Percentiles rank a stretch among this genome's conserved stretches.
These are phyloP conservation scores for Drosophila eugracilis DNA, from an alignment of 1,140 invertebrate species.

Conservation along the genomic window DNA sequence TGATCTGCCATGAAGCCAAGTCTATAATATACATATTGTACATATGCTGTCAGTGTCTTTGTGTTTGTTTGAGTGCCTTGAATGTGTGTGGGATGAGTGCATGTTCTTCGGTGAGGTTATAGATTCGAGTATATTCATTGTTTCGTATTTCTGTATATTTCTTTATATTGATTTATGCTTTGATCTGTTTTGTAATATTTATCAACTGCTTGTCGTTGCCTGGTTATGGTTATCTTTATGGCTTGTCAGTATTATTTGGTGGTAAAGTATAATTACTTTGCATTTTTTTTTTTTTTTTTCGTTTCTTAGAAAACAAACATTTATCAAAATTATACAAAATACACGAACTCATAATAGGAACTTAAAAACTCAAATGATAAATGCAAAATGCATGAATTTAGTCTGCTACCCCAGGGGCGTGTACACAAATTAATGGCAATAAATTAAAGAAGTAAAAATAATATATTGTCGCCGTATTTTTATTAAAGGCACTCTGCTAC, in stretches of 20 bases:
- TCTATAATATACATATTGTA: slow-evolving; percentile 22
- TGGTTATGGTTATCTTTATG: slow-evolving; percentile 70
- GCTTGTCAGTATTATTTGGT: slow-evolving; percentile 74
- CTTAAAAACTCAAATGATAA: slow-evolving; percentile 48
- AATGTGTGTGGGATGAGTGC: slow-evolving; percentile 50
- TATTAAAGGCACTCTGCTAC: slow-evolving; percentile 9
- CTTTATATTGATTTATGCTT: slow-evolving; percentile 72
- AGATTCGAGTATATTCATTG: slow-evolving; percentile 61
- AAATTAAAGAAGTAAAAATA: slow-evolving; percentile 42
- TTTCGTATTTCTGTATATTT: slow-evolving; percentile 55
- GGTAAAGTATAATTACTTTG: slow-evolving; percentile 70
- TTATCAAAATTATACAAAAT: slow-evolving; percentile 63
- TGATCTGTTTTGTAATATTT: slow-evolving; percentile 68
- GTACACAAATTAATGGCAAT: slow-evolving; percentile 45
- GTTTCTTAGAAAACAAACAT: slow-evolving; percentile 57
- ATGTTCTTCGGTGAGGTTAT: slow-evolving; percentile 42
- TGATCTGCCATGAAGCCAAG: slow-evolving; percentile 26
- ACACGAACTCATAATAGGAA: slow-evolving; percentile 53
- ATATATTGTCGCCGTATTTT: slow-evolving; percentile 12
- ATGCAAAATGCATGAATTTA: slow-evolving; percentile 78
- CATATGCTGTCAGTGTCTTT: slow-evolving; percentile 26
- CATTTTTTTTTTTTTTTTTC: too few species aligned
- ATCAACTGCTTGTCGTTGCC: slow-evolving; percentile 68
- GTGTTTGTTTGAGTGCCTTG: slow-evolving; percentile 31
- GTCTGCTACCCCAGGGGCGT: slow-evolving; percentile 83